Base-by-base conservation (phyloP, 2,797 vertebrate genomes). In the Poliocrania exsul region DNA sequence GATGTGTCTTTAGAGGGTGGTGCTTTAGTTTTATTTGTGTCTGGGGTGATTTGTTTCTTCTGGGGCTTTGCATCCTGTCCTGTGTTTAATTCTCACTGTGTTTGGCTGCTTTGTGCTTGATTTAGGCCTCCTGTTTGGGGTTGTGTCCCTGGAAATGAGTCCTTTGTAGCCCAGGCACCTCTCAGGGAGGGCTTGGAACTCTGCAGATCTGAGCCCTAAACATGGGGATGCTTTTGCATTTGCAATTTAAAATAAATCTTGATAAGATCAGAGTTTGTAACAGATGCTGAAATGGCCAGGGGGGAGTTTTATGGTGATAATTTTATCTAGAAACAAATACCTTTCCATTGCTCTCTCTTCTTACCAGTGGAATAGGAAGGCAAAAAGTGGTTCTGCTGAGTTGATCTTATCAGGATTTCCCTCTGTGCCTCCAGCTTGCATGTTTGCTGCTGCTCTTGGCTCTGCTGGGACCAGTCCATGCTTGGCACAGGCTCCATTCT, bases 371-470 rank as follows among this genome's bases (percentile, higher is more conserved):
- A 70, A 42, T 26, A 54, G 72, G 37, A 86, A 81, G 60, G 53
- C 88, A 81, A 60, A 70, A 88, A 94, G 81, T 77, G 71, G 82
- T 97, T 85, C 77, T 84, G 81, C 81, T 88, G 50, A 70, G 87
- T 86, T 93, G 96, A 98, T 98, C 92, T 97, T 95, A 96, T 97
- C 97, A 97, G 94, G 94, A 88, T 95, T 97, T 95, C 75, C 17
- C 53, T 87, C 75, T 23, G 14, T 50, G 69, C 62, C 18, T 85
- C 56, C 46, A 83, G 87, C 84, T 92, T 95, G 97, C 96, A 96
- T 95, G 97, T 80, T 80, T 38, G n/a, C 85, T 82, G 93, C 81
- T 6, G 11, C 65, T 5, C 86, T 46, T 60, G 24, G 72, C 60
- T 87, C 75, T 79, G 0, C 40, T 33, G 31, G 42, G 19, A 25